phyloP scores from a whole-genome alignment of 2,888 invertebrate species.

The Odontomyia ornata region DNA sequence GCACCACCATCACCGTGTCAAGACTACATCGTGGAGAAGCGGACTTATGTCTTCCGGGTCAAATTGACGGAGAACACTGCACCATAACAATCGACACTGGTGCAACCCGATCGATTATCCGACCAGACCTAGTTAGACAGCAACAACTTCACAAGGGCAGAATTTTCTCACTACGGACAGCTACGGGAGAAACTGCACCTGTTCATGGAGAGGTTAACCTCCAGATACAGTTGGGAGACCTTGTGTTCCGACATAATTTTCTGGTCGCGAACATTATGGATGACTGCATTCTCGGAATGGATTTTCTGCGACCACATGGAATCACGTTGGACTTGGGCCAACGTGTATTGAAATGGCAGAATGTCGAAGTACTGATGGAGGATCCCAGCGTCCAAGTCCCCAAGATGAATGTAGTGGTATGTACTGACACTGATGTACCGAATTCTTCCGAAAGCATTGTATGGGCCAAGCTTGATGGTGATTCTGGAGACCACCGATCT shows the following conservation, averaged over 20 bases:
- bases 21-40: background rate
- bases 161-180: background rate
- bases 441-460: background rate
- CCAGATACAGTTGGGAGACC: background rate
- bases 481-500: background rate
- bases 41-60: background rate
- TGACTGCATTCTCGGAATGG: slow-evolving; percentile 25
- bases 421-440: background rate
- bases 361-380: background rate
- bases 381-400: background rate
- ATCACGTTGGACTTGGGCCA: background rate
- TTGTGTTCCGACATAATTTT: background rate
- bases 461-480: slow-evolving; percentile 9
- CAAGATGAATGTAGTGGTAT: background rate
- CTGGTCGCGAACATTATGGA: slow-evolving; percentile 2
- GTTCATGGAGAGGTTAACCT: background rate
- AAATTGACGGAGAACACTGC: background rate
- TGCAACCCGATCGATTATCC: background rate
- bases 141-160: background rate
- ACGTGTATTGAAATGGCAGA: slow-evolving; percentile 3
- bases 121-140: background rate
- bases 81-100: background rate
- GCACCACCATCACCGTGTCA: slow-evolving; percentile 22
- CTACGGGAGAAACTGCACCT: background rate
- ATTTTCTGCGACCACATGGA: background rate